Percentiles rank a stretch among this genome's conserved stretches.
Conservation (phyloP, 2,888 invertebrate genomes). For the Neoitamus cyanurus region DNA sequence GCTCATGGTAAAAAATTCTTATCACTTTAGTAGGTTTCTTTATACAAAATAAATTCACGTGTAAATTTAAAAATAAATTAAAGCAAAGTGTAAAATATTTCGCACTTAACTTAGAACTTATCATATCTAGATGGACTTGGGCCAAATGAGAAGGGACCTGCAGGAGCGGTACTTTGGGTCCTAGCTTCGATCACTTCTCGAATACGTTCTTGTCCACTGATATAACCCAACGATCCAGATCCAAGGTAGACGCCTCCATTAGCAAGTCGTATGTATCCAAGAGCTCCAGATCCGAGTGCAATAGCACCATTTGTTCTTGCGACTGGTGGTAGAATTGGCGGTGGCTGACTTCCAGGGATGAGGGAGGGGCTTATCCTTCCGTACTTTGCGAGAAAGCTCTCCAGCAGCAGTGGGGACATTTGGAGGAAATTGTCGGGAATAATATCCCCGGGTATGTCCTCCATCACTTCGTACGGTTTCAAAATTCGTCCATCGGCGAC, state of each 20-base stretch:
- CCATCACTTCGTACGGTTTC: slow-evolving; percentile 65
- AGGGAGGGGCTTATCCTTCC: slow-evolving; percentile 40
- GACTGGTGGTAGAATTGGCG: slow-evolving; percentile 49
- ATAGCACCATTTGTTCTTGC: slow-evolving; percentile 56
- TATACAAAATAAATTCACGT: neutral
- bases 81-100: slow-evolving; percentile 23
- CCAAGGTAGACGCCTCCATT: slow-evolving; percentile 65
- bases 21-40: neutral
- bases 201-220: slow-evolving; percentile 61
- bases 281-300: slow-evolving; percentile 65
- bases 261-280: slow-evolving; percentile 64
- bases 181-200: slow-evolving; percentile 60
- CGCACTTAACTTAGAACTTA: neutral
- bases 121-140: slow-evolving; percentile 19
- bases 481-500: slow-evolving; percentile 61
- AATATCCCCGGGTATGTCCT: slow-evolving; percentile 64
- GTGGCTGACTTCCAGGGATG: slow-evolving; percentile 23
- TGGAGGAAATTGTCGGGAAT: slow-evolving; percentile 57
- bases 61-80: slow-evolving; percentile 30
- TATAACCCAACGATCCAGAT: slow-evolving; percentile 65
- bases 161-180: slow-evolving; percentile 46
- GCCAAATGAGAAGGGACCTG: slow-evolving; percentile 38
- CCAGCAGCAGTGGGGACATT: slow-evolving; percentile 56
- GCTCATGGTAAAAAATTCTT: neutral
- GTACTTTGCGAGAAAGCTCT: slow-evolving; percentile 57